A percentile compares a stretch with the other conserved stretches of the same genome.
Conservation (phyloP, 2,888 invertebrate species). For the Petrophora chlorosata region DNA sequence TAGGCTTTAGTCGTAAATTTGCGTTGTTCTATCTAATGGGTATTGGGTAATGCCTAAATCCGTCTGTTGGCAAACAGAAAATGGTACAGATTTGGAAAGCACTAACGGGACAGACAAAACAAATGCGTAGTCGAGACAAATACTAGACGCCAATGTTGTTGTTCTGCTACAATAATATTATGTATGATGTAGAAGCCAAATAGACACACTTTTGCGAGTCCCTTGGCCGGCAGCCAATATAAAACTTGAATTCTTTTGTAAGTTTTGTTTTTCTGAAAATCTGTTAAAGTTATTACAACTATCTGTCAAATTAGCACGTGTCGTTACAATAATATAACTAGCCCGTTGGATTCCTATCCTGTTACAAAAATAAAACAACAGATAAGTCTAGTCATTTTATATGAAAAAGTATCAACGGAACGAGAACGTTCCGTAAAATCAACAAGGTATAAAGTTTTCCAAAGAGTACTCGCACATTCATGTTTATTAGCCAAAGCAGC, state of each 20-base stretch:
- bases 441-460: background rate
- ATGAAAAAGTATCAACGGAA: constrained; percentile 3
- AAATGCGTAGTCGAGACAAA: constrained; percentile 44
- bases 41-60: no score
- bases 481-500: constrained; percentile 25
- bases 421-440: constrained; percentile 1
- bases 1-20: no score
- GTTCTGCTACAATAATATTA: constrained; percentile 46
- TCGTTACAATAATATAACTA: constrained; percentile 22
- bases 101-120: constrained; percentile 26
- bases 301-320: constrained; percentile 20
- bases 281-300: constrained; percentile 20
- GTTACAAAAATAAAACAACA: background rate
- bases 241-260: constrained; percentile 35
- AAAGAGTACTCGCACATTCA: background rate
- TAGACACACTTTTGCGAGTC: constrained; percentile 40
- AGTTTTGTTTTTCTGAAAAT: constrained; percentile 32
- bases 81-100: constrained; percentile 22
- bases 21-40: no score
- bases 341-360: constrained; percentile 4
- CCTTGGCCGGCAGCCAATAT: constrained; percentile 56
- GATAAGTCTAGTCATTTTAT: background rate
- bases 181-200: constrained; percentile 45
- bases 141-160: constrained; percentile 52
- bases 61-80: no score